Evolutionary conservation across 2,113 vertebrate species (phyloP), one percentile per base, ranked within the genome.

Genomic region (Lepidothrix coronata): DNA sequence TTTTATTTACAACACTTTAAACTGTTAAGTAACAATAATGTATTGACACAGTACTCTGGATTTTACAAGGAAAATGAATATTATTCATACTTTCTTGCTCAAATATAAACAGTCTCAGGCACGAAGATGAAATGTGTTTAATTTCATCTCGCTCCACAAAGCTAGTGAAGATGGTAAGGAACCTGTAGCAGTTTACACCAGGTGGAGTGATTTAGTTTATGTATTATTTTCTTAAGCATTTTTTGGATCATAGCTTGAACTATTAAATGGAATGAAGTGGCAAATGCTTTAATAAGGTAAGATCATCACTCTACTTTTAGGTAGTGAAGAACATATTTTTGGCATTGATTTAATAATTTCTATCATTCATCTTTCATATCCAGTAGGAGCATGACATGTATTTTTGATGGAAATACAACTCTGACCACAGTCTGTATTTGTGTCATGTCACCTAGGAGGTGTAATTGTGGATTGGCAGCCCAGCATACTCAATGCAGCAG

Each of bases 391-490:
- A 90, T 22, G 44, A 63, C 46, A 43, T 11, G 11, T 89, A 49
- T 88, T 96, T 94, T 78, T 94, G 68, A 86, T 78, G 87, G 83
- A 95, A 97, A 86, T 51, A 71, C 18, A 84, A 48, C 76, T 62
- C 51, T 89, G 91, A 93, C 94, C 94, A 71, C 86, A 95, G 95
- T 82, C 70, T 96, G 49, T 95, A 58, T 95, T 97, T 96, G 89
- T 95, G 66, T 87, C 66, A 4, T 65, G 80, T 95, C 96, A 95
- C 94, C 93, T 92, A 95, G 89, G 91, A 91, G 84, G 94, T 91
- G 30, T 68, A 95, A 88, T 87, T 95, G 73, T 68, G 87, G 80
- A 91, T 62, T 96, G 93, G 91, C 95, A 96, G 67, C 55, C 48
- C 28, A 35, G 33, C 2, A 6, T 55, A 39, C 59, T 92, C 8